Evolutionary conservation across 2,113 vertebrate genomes (phyloP), one percentile per base, ranked within the genome.

Genomic region (Eudorcas thomsonii): DNA sequence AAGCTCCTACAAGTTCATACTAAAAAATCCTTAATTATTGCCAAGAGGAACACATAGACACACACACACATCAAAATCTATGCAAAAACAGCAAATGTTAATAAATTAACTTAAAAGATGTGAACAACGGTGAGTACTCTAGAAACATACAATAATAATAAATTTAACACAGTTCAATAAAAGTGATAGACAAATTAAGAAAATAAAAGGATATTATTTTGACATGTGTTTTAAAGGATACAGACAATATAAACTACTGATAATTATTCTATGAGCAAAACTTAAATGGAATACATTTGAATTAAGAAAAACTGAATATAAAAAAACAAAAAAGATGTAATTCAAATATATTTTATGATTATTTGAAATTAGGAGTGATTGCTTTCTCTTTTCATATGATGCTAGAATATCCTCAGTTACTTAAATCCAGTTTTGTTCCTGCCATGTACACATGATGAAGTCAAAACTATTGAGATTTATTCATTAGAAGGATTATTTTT

Each of bases 221-320:
- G 88, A 43, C 43, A 77, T 93, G 1, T 85, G 85, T 33, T 80
- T 89, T 92, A 95, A 97, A 94, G 15, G 36, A 54, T 6, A 88
- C 1, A 83, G 3, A 93, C 5, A 74, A 39, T 55, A 90, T 60
- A 84, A 91, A 50, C 23, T 97, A 77, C 2, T 36, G 33, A 83
- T 81, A 30, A 83, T 19, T 91, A 71, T 25, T 62, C 15, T 87
- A 15, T 23, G 33, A 87, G 19, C 82, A 87, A 94, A 93, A 85
- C 6, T n/a, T 88, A n/a, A 74, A 48, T 45, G 55, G 36, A 64
- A 91, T 9, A 83, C 30, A 11, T 54, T 14, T 91, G n/a, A 33
- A 74, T 90, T 92, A 93, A 81, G 62, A 90, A 95, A 85, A 95
- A 54, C 7, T 67, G 54, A 97, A 78, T 48, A 59, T 48, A 92